Evolutionary conservation across 2,113 vertebrate species (phyloP).

Genomic region (Gobio gobio): DNA sequence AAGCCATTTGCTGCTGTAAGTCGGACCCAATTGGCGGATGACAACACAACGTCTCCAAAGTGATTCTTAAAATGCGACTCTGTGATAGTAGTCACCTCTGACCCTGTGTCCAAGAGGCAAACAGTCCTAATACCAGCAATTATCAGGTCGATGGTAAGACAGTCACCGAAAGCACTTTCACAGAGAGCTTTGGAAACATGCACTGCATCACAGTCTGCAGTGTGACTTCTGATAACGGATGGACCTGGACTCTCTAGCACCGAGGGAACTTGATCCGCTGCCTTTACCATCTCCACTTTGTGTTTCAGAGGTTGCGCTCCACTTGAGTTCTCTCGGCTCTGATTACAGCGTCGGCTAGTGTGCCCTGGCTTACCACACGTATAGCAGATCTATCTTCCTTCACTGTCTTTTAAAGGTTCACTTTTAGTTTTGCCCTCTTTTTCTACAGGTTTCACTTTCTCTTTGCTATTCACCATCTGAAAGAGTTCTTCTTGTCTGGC

Average conservation of each 20-base stretch:
- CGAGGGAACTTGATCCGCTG: not conserved
- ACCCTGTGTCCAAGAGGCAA: too few species aligned
- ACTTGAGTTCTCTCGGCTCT: not conserved
- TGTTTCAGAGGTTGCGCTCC: not conserved
- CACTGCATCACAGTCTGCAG: too few species aligned
- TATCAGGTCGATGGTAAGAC: too few species aligned
- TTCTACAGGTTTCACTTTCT: not conserved
- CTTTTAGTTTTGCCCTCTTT: not conserved
- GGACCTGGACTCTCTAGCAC: not conserved
- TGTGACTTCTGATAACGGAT: constrained; percentile 3
- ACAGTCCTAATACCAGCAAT: too few species aligned
- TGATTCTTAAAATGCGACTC: too few species aligned
- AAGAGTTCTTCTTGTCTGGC: constrained; percentile 41
- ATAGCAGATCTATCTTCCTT: constrained; percentile 29
- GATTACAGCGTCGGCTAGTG: not conserved
- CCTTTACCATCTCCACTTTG: not conserved
- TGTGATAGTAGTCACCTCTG: too few species aligned
- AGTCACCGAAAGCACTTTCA: too few species aligned
- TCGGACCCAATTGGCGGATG: too few species aligned
- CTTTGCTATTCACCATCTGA: not conserved
- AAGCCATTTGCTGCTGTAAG: too few species aligned
- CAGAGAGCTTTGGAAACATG: too few species aligned
- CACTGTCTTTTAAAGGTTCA: constrained; percentile 9
- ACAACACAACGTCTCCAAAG: too few species aligned
- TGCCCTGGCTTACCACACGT: not conserved